Conservation (phyloP, 1,140 invertebrate genomes). For the Euwallacea similis region DNA sequence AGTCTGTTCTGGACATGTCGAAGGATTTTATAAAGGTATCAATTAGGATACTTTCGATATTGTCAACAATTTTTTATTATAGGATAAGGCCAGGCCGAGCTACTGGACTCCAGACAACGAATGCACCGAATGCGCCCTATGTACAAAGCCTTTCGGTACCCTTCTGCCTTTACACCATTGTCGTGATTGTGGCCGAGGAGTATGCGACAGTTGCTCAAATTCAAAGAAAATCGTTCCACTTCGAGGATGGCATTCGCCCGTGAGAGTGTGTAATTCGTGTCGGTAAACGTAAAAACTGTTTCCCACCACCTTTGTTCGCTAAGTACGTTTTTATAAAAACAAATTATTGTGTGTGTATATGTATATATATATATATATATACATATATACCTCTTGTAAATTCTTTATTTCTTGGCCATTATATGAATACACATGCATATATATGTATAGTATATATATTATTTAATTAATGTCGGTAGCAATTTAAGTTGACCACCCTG, state of each 20-base stretch:
- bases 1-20: constrained; percentile 49
- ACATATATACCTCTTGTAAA: too few species aligned
- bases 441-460: too few species aligned
- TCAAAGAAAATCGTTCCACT: constrained; percentile 65
- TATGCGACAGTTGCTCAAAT: constrained; percentile 69
- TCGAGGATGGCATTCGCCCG: constrained; percentile 69
- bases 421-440: too few species aligned
- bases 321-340: too few species aligned
- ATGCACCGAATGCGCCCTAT: constrained; percentile 68
- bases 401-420: too few species aligned
- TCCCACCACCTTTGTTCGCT: too few species aligned
- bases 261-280: constrained; percentile 71
- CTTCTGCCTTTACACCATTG: constrained; percentile 71
- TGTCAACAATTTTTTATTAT: constrained; percentile 4
- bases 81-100: constrained; percentile 71
- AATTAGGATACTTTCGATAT: too few species aligned
- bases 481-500: too few species aligned
- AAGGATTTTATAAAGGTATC: constrained; percentile 65
- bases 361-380: too few species aligned
- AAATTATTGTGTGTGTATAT: too few species aligned
- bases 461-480: too few species aligned
- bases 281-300: constrained; percentile 18
- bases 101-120: constrained; percentile 82
- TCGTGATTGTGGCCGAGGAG: constrained; percentile 70
- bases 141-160: constrained; percentile 61